These are phyloP conservation scores for Halocaridina rubra DNA, from an alignment of 2,888 invertebrate species.

Conservation along the genomic window DNA sequence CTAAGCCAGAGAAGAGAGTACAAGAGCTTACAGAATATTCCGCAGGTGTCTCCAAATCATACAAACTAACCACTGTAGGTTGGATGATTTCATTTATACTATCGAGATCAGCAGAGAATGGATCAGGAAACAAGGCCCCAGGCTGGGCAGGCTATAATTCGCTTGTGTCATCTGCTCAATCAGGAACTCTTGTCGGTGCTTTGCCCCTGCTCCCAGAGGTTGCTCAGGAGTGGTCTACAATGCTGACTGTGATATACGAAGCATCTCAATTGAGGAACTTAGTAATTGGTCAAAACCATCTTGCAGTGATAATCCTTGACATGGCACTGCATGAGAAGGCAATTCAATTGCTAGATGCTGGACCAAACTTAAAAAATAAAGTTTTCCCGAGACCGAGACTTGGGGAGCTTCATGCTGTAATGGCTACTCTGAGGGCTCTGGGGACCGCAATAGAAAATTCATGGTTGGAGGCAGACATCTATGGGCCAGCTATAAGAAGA, in stretches of 20 bases:
- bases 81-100: constrained; percentile 23
- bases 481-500: background rate
- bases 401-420: constrained; percentile 41
- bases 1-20: background rate
- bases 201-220: constrained; percentile 40
- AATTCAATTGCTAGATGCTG: constrained; percentile 41
- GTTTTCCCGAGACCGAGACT: constrained; percentile 48
- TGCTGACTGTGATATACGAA: constrained; percentile 50
- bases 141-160: constrained; percentile 36
- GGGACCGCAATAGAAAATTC: background rate
- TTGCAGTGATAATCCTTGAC: constrained; percentile 37
- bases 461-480: background rate
- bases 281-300: constrained; percentile 36
- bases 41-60: too few relatives aligned
- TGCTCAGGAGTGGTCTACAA: constrained; percentile 38
- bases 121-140: background rate
- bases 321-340: constrained; percentile 49
- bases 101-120: background rate
- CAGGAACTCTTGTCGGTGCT: constrained; percentile 35
- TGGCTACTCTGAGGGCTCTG: background rate
- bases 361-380: constrained; percentile 30
- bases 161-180: constrained; percentile 27
- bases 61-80: constrained; percentile 9
- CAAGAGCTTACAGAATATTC: background rate
- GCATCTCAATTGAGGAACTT: constrained; percentile 15